Conservation (phyloP, 2,888 invertebrate genomes). For the Keiferia lycopersicella region DNA sequence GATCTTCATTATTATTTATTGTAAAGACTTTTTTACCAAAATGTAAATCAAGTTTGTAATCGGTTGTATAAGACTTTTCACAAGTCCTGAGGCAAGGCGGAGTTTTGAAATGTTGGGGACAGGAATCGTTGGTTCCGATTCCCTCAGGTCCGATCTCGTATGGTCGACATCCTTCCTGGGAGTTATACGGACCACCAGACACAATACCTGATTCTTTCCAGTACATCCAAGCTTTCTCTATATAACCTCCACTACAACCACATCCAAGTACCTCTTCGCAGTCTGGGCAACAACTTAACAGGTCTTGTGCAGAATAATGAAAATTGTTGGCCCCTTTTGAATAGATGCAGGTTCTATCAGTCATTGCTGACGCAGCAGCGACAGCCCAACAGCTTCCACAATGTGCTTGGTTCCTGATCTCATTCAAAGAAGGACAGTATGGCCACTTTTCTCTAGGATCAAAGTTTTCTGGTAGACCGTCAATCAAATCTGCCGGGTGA, state of each 20-base stretch:
- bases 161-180: conserved; percentile 91
- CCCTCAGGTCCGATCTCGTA: conserved; percentile 88
- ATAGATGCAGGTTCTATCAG: conserved; percentile 92
- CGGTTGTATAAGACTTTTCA: conserved; percentile 83
- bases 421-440: conserved; percentile 90
- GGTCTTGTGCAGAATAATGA: conserved; percentile 92
- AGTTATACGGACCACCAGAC: conserved; percentile 91
- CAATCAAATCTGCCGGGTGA: conserved; percentile 59
- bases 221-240: conserved; percentile 92
- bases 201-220: conserved; percentile 93
- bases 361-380: conserved; percentile 95
- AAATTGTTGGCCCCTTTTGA: conserved; percentile 87
- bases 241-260: conserved; percentile 93
- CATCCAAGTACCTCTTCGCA: conserved; percentile 82
- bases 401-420: conserved; percentile 93
- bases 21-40: conserved; percentile 84
- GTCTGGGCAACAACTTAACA: conserved; percentile 89
- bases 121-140: conserved; percentile 81
- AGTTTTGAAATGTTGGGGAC: conserved; percentile 89
- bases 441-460: conserved; percentile 92
- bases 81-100: conserved; percentile 89
- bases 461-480: conserved; percentile 87
- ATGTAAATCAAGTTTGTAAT: conserved; percentile 87
- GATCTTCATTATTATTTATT: conserved; percentile 43
- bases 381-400: conserved; percentile 98